A percentile compares a stretch with the other conserved stretches of the same genome.
phyloP scores from a whole-genome alignment of 2,113 vertebrate species.

The Danionella cerebrum region DNA sequence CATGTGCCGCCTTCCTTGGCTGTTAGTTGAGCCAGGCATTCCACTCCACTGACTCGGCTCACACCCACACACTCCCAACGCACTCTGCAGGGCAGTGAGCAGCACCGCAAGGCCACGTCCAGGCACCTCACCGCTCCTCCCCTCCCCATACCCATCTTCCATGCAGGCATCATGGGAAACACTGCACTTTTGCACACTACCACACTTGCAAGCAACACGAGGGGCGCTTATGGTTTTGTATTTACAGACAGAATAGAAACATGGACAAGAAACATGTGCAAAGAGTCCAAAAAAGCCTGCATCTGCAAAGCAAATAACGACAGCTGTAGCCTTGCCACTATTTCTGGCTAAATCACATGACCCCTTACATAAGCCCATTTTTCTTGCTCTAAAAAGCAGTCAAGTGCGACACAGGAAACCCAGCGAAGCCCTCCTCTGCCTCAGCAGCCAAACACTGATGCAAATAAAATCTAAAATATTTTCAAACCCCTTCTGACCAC shows the following conservation, averaged over 20 bases:
- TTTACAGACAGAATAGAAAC: too few relatives aligned
- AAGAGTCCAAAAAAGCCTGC: conserved; percentile 64
- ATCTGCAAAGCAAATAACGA: conserved; percentile 69
- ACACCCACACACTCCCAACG: conserved; percentile 22
- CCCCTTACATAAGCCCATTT: conserved; percentile 78
- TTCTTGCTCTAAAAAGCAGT: conserved; percentile 79
- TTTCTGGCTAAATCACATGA: conserved; percentile 77
- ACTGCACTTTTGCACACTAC: neutral
- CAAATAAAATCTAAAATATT: conserved; percentile 51
- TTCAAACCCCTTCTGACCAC: conserved; percentile 43
- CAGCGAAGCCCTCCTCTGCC: conserved; percentile 41
- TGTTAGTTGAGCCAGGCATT: too few relatives aligned
- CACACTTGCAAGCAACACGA: neutral
- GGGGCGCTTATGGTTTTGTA: neutral
- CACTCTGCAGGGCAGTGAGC: conserved; percentile 9
- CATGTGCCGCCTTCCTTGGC: conserved; percentile 49
- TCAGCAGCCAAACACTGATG: conserved; percentile 1
- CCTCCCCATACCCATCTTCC: conserved; percentile 1
- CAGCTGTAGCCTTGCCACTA: conserved; percentile 75
- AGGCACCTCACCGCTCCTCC: neutral
- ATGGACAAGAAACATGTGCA: conserved; percentile 42
- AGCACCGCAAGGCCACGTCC: neutral
- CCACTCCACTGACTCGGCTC: conserved; percentile 54
- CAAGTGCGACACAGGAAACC: conserved; percentile 73
- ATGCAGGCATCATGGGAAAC: conserved; percentile 1